Conservation (phyloP, 2,888 invertebrate genomes). For the Maniola hyperantus region DNA sequence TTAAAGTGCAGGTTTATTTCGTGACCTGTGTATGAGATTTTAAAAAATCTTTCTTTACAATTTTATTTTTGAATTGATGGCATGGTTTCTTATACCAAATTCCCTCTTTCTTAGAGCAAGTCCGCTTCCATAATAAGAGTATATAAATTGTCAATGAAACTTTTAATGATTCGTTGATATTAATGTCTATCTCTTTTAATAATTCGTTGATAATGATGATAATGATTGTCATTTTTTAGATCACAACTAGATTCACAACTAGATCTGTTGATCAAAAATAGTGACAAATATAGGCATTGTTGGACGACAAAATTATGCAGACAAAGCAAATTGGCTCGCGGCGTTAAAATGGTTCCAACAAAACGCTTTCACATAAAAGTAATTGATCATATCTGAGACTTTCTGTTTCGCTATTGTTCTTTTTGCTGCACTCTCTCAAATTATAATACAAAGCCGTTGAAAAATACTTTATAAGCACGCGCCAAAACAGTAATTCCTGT, state of each 20-base stretch:
- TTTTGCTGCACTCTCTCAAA: constrained; percentile 45
- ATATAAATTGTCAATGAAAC: too few species aligned
- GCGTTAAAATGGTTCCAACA: constrained; percentile 43
- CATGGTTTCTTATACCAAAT: too few species aligned
- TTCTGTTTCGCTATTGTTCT: constrained; percentile 50
- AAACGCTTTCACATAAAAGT: constrained; percentile 49
- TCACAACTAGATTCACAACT: not conserved
- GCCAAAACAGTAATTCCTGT: constrained; percentile 20
- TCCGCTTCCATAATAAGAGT: too few species aligned
- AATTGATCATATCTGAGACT: constrained; percentile 50
- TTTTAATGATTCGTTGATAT: too few species aligned
- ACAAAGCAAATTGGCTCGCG: constrained; percentile 41
- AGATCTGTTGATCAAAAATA: not conserved
- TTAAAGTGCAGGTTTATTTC: too few species aligned
- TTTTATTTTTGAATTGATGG: too few species aligned
- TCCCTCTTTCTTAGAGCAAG: too few species aligned
- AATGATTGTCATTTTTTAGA: not conserved
- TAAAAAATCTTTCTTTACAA: too few species aligned
- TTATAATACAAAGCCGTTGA: constrained; percentile 39
- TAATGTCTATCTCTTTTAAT: too few species aligned
- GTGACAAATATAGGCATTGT: constrained; percentile 24
- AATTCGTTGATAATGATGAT: too few species aligned
- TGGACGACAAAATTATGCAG: constrained; percentile 28
- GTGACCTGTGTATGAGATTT: too few species aligned
- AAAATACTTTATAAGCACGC: constrained; percentile 32